Evolutionary conservation across 2,113 vertebrate genomes (phyloP).

Genomic region (Sus scrofa): T2T-Sscrofa CM000818.6:11606501-11607000

Average conservation of each 20-base stretch:
- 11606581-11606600: neutral
- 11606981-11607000: neutral
- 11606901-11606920: fast-evolving
- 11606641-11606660: fast-evolving
- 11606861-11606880: no score
- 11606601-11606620: neutral
- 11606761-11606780: neutral
- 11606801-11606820: fast-evolving
- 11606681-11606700: no score
- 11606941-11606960: neutral
- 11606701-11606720: neutral
- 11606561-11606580: neutral
- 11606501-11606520: neutral
- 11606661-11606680: no score
- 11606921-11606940: fast-evolving
- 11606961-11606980: neutral
- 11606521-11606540: neutral
- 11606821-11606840: neutral
- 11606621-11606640: neutral
- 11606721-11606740: fast-evolving
- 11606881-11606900: fast-evolving
- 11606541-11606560: neutral
- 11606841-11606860: fast-evolving
- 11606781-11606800: fast-evolving
- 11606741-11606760: fast-evolving